Base-by-base conservation (phyloP, 2,797 vertebrate species). In the Alectoris magna region DNA sequence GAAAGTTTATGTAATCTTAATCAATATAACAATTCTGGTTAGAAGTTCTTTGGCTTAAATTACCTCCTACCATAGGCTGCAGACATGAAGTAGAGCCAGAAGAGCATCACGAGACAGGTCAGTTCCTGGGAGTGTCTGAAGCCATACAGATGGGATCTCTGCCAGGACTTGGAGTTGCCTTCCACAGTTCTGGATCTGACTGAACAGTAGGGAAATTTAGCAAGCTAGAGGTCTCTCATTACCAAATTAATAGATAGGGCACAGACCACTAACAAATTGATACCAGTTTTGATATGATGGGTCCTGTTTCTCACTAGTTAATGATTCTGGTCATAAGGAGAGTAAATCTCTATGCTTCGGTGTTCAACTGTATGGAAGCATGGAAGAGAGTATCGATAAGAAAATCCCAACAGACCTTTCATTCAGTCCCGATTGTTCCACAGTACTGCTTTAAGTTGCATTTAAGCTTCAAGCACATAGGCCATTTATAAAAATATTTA, bases 1-100 rank as follows among this genome's bases (percentile, higher is more conserved):
- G 63, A 71, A 90, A 79, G 69, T 92, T 94, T 87, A 80, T 91
- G 95, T 94, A 92, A 72, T 86, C 68, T 38, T 91, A 77, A 77
- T 69, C 68, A 91, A 64, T 94, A 56, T 75, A 92, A 63, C 39
- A 94, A 85, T 87, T 39, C 72, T 84, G 80, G 87, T 94, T 91
- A 72, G 73, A 76, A 93, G 66, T 93, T 49, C 48, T 74, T 87
- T 70, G 38, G 24, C 34, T 79, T 73, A 56, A 46, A 84, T 85
- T 76, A 64, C 18, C 15, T 66, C 41, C 26, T 69, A 62, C 41
- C 4, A 0, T 18, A 46, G 36, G 22, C 24, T 87, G 18, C 60
- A 68, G 23, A 84, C 41, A n/a, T 43, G 34, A 84, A 58, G 29
- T 9, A 49, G 62, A 44, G n/a, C 11, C 36, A 60, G 41, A 73